Conservation (phyloP, 2,113 vertebrate species). For the Psilopsiagon aymara region DNA sequence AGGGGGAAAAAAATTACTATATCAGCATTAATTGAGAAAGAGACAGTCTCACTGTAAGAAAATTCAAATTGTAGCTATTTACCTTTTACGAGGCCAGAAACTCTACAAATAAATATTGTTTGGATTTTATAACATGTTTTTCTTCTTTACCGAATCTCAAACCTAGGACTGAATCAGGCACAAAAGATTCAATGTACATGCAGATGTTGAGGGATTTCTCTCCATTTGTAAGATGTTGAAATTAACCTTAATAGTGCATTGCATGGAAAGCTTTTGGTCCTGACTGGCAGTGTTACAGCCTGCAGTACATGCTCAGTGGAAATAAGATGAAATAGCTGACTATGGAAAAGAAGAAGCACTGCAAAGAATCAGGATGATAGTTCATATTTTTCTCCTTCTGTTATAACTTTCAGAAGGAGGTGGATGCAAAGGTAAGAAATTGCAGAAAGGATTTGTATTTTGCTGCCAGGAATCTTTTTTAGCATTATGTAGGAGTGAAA, state of each 20-base stretch:
- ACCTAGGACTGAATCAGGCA: background rate
- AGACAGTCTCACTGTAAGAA: slow-evolving; percentile 35
- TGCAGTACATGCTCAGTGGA: background rate
- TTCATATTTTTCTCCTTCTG: background rate
- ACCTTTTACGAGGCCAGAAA: background rate
- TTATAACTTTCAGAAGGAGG: background rate
- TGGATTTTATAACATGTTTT: background rate
- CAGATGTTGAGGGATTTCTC: background rate
- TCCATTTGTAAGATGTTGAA: background rate
- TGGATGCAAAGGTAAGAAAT: background rate
- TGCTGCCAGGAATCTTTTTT: background rate
- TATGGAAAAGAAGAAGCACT: background rate
- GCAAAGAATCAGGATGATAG: background rate
- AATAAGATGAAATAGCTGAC: background rate
- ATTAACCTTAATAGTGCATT: background rate
- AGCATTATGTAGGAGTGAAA: background rate
- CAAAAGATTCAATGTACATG: background rate
- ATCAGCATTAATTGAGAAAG: slow-evolving; percentile 34
- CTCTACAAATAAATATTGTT: background rate
- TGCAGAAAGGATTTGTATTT: background rate
- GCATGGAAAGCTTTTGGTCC: background rate
- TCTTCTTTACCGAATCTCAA: background rate
- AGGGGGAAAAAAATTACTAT: background rate
- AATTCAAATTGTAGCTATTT: background rate
- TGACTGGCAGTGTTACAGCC: background rate